Base-by-base conservation (phyloP, 2,113 vertebrate genomes). In the Ovis aries region DNA sequence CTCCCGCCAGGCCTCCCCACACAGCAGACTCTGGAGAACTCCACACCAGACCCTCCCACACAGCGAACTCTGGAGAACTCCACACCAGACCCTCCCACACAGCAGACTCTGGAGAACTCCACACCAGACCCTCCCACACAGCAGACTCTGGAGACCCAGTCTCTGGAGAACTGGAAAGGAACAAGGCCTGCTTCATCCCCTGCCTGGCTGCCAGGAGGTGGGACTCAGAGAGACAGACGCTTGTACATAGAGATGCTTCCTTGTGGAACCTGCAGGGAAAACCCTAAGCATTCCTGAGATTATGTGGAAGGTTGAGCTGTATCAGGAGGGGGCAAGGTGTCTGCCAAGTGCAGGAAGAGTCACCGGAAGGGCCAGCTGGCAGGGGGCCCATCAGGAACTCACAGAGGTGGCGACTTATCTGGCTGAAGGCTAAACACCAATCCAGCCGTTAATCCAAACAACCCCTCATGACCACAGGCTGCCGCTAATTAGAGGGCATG, bases 401-500 rank as follows among this genome's bases (percentile, higher is more conserved):
- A 13, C 19, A n/a, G 31, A 53, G 6, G 3, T 53, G 80, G 71
- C 3, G 36, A 27, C 19, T 12, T 23, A 27, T 7, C 71, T 43
- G 71, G 36, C 40, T 27, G 71, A 77, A 77, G 71, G 67, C 19
- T 12, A 12, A 40, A 77, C 12, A 77, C 36, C 71, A 78, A 43
- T 43, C 78, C 16, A 11, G 78, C 45, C 15, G 5, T 17, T 11
- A 11, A 36, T 55, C 25, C 31, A 53, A 50, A 59, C 33, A n/a
- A 31, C 12, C 67, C 71, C 57, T 25, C 1, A 2, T n/a, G 74
- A 21, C 77, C 43, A 45, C 15, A 33, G 88, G 88, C 97, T 94
- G 91, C 71, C 87, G 71, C 91, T 97, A 95, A 98, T 98, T 92
- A 95, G 62, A 96, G 93, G n/a, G 27, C 82, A 21, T 43, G 85